A percentile compares a stretch with the other conserved stretches of the same genome.
Evolutionary conservation across 2,797 vertebrate species (phyloP).

Genomic region (Mus minutoides): DNA sequence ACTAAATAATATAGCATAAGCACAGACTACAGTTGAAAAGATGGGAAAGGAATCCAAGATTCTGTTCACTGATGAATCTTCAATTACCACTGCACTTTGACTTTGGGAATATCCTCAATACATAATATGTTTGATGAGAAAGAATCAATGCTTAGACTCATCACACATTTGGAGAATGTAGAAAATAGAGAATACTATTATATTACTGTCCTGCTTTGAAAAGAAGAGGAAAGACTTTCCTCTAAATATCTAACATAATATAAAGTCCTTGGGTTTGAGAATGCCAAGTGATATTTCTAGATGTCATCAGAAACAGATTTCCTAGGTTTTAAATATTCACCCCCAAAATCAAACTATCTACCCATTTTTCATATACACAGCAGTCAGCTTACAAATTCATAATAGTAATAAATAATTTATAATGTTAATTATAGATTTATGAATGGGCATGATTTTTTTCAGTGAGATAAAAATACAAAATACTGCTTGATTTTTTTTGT

Average conservation of each 20-base stretch:
- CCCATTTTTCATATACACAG: background rate
- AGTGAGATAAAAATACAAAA: background rate
- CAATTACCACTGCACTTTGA: background rate
- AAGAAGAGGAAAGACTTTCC: background rate
- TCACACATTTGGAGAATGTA: background rate
- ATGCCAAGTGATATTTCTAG: background rate
- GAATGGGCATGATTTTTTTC: background rate
- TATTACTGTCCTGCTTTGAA: background rate
- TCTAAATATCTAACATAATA: background rate
- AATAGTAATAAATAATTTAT: background rate
- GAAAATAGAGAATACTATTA: background rate
- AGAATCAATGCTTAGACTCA: background rate
- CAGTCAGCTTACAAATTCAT: background rate
- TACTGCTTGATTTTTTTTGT: constrained; percentile 23
- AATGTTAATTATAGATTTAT: background rate
- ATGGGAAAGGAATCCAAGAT: background rate
- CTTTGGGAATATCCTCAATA: background rate
- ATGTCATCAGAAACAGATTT: background rate
- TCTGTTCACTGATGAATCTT: background rate
- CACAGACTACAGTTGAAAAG: background rate
- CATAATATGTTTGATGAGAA: background rate
- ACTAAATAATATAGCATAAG: background rate
- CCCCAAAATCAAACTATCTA: background rate
- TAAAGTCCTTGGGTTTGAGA: background rate
- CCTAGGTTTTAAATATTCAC: background rate